These are phyloP conservation scores for Eurystomus glaucurus DNA, from an alignment of 2,797 vertebrate species.

Conservation along the genomic window DNA sequence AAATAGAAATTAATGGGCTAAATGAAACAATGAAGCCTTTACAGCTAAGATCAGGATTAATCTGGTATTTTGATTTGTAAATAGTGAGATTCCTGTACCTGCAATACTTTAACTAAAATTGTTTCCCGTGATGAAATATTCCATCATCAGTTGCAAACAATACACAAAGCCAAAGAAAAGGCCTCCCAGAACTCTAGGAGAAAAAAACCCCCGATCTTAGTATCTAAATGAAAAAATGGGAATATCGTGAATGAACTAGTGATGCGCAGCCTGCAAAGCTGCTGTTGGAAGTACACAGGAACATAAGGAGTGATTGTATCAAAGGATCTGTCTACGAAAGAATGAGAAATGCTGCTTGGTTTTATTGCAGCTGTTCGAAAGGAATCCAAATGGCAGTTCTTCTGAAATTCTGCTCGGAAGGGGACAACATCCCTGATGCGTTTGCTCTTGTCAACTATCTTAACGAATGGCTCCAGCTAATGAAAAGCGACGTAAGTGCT, in stretches of 20 bases:
- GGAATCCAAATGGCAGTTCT: constrained; percentile 90
- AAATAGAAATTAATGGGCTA: background rate
- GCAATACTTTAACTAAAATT: background rate
- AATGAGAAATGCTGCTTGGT: background rate
- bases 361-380: constrained; percentile 84
- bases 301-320: background rate
- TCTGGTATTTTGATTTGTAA: background rate
- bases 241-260: background rate
- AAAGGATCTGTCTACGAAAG: background rate
- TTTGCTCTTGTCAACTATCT: constrained; percentile 90
- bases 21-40: background rate
- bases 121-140: too few species aligned
- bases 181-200: background rate
- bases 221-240: background rate
- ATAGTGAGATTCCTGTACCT: background rate
- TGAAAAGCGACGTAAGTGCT: constrained; percentile 88
- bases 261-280: background rate
- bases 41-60: background rate
- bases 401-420: constrained; percentile 96
- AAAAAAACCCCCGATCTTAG: background rate
- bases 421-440: constrained; percentile 97
- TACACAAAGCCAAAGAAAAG: background rate
- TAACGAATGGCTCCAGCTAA: constrained; percentile 93
- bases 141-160: background rate
- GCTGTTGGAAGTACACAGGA: background rate